Percentiles rank a stretch among this genome's conserved stretches.
phyloP scores from a whole-genome alignment of 35 echinoderm and acorn worm species.

The Ophiothrix spiculata region DNA sequence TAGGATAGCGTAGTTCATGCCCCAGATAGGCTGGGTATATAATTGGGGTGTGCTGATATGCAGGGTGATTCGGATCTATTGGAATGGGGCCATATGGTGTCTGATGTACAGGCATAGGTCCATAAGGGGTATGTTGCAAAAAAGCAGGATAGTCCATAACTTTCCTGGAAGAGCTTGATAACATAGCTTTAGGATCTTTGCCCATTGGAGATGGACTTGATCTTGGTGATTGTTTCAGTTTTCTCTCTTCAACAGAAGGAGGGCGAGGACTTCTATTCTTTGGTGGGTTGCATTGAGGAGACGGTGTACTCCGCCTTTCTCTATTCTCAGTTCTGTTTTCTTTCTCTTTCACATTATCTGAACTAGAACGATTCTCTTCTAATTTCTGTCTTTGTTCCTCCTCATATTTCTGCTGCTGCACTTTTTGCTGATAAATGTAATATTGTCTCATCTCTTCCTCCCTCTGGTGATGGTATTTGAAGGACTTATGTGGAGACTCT shows the following conservation, averaged over 20 bases:
- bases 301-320: neutral
- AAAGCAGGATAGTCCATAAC: neutral
- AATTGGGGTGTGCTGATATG: conserved; percentile 43
- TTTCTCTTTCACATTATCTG: conserved; percentile 24
- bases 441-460: conserved; percentile 66
- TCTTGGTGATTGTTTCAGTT: conserved; percentile 12
- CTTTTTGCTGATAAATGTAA: conserved; percentile 49
- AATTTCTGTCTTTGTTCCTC: conserved; percentile 38
- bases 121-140: conserved; percentile 29
- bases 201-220: conserved; percentile 1
- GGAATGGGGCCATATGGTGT: conserved; percentile 38
- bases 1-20: too few species aligned
- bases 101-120: conserved; percentile 8
- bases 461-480: conserved; percentile 32
- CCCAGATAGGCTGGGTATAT: conserved; percentile 33
- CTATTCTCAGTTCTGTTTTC: neutral
- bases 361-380: conserved; percentile 17
- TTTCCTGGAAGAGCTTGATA: conserved; percentile 15
- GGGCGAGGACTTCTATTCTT: conserved; percentile 10
- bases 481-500: too few species aligned
- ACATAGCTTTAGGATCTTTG: conserved; percentile 6
- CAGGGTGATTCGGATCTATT: conserved; percentile 52
- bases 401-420: conserved; percentile 48
- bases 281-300: neutral
- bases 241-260: conserved; percentile 21